Conservation (phyloP, 53 echinoderm and acorn worm species). For the Zoroaster sp. region DNA sequence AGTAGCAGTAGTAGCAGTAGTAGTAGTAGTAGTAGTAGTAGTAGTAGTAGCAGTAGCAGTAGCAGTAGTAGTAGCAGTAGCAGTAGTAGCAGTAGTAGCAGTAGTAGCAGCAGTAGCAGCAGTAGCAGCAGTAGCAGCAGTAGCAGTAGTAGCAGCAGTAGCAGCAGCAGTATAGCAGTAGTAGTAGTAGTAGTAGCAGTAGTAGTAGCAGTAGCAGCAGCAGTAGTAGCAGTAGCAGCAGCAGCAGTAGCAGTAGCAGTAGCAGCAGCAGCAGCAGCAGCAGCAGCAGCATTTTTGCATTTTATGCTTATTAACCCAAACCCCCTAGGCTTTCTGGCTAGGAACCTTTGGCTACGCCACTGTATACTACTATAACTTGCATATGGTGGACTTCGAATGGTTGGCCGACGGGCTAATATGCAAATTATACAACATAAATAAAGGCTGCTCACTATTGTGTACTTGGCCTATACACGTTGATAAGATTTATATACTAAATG, state of each 20-base stretch:
- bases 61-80: neutral
- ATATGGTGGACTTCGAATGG: no score
- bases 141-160: neutral
- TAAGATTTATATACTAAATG: no score
- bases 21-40: constrained; percentile 2
- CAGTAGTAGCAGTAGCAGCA: neutral
- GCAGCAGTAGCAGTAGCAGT: neutral
- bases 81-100: neutral
- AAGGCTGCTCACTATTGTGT: no score
- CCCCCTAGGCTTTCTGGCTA: no score
- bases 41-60: neutral
- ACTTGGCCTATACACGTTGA: no score
- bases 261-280: neutral
- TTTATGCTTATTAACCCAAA: no score
- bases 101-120: neutral
- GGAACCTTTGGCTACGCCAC: no score
- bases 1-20: neutral
- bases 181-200: constrained; percentile 8
- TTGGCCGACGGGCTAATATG: no score
- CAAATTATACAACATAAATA: no score
- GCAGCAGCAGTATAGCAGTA: constrained; percentile 12
- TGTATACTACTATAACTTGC: no score
- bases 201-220: neutral
- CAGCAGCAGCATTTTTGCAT: neutral
- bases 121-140: neutral